Evolutionary conservation across 1,140 invertebrate species (phyloP).

Genomic region (Temnothorax curvispinosus): DNA sequence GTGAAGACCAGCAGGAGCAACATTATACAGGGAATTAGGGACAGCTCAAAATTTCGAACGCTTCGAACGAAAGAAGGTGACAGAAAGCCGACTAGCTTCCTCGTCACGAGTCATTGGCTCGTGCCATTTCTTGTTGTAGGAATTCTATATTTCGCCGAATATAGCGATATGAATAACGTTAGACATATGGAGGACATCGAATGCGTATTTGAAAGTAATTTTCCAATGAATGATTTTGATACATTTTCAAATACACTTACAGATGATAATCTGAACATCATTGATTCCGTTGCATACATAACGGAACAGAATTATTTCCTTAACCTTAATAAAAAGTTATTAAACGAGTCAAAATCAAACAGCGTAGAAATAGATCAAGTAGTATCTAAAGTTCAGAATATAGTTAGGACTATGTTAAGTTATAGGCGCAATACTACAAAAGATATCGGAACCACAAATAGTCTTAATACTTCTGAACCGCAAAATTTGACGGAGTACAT

Average conservation of each 20-base stretch:
- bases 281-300: neutral
- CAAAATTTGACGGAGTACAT: constrained; percentile 36
- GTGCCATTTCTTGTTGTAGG: constrained; percentile 64
- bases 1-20: neutral
- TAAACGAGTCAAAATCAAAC: constrained; percentile 8
- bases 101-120: constrained; percentile 70
- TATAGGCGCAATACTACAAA: constrained; percentile 13
- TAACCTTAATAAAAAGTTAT: neutral
- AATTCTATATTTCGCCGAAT: constrained; percentile 60
- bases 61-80: neutral
- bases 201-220: constrained; percentile 64
- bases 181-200: constrained; percentile 24
- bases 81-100: constrained; percentile 26
- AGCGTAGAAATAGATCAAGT: constrained; percentile 62
- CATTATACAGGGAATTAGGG: neutral
- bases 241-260: neutral
- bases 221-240: constrained; percentile 61
- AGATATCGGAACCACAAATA: neutral
- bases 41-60: neutral
- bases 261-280: neutral
- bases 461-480: constrained; percentile 27
- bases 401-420: constrained; percentile 60
- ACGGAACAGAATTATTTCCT: constrained; percentile 21
- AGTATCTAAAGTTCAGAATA: constrained; percentile 64
- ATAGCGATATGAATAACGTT: constrained; percentile 25